phyloP scores from a whole-genome alignment of 2,113 vertebrate genomes.

The Sapajus apella region DNA sequence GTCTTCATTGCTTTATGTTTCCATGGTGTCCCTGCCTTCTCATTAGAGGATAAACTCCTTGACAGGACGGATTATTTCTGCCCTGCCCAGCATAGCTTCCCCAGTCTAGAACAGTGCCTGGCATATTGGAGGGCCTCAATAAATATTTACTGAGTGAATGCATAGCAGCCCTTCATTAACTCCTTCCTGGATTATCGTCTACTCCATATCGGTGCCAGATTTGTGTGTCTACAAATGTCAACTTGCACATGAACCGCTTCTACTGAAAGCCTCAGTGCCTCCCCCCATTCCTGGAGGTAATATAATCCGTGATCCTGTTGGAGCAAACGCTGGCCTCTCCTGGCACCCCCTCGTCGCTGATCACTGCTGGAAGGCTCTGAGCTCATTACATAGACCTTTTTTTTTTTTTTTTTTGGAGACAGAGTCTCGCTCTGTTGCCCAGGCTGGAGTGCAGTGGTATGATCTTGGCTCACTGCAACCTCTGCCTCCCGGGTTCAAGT shows the following conservation, averaged over 20 bases:
- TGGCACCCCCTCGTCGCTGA: fast-evolving
- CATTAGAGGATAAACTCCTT: background rate
- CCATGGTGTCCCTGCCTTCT: background rate
- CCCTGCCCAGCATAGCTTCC: background rate
- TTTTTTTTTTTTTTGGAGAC: too few species aligned
- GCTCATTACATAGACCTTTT: background rate
- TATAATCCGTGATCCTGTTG: background rate
- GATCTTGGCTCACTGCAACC: too few species aligned
- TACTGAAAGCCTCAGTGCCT: background rate
- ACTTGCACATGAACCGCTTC: background rate
- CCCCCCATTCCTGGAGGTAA: background rate
- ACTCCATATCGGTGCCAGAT: background rate
- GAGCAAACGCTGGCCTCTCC: background rate
- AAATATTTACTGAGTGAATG: background rate
- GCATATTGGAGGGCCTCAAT: too few species aligned
- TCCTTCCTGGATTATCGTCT: background rate
- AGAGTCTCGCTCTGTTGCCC: too few species aligned
- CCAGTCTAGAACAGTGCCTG: background rate
- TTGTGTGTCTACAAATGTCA: background rate
- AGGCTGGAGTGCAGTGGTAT: too few species aligned
- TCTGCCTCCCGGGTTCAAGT: too few species aligned
- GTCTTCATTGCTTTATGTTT: background rate
- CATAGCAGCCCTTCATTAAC: background rate
- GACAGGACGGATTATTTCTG: background rate
- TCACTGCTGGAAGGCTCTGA: background rate